phyloP scores from a whole-genome alignment of 2,797 vertebrate species.

The Sebastes minor region DNA sequence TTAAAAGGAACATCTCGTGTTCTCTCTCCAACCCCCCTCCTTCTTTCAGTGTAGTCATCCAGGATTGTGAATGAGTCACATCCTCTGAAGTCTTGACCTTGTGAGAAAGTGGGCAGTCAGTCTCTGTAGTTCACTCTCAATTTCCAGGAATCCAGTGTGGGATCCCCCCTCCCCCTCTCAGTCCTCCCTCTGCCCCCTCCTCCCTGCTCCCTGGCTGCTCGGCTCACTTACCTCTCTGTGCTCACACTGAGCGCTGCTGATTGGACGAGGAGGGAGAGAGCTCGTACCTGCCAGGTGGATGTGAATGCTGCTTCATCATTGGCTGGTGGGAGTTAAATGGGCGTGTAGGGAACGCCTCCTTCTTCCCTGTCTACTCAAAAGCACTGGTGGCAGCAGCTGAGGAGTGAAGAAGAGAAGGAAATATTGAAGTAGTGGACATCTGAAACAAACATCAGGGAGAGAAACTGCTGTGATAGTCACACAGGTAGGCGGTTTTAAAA shows the following conservation, averaged over 20 bases:
- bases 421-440: not conserved
- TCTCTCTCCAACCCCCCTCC: not conserved
- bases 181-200: not conserved
- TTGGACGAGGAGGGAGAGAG: constrained; percentile 21
- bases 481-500: constrained; percentile 43
- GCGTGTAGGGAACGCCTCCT: constrained; percentile 25
- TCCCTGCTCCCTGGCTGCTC: not conserved
- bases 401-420: constrained; percentile 19
- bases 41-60: not conserved
- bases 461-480: not conserved
- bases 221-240: constrained; percentile 5
- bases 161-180: constrained; percentile 18
- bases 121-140: constrained; percentile 34
- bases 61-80: constrained; percentile 54
- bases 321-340: constrained; percentile 49
- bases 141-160: constrained; percentile 74
- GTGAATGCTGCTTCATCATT: constrained; percentile 57
- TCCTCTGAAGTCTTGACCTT: constrained; percentile 57
- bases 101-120: constrained; percentile 46
- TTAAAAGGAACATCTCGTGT: not conserved
- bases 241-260: not conserved
- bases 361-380: constrained; percentile 43
- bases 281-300: constrained; percentile 73
- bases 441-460: not conserved
- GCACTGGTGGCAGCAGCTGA: constrained; percentile 23